phyloP scores from a whole-genome alignment of 2,113 vertebrate genomes.

The Tamias sibiricus region DNA sequence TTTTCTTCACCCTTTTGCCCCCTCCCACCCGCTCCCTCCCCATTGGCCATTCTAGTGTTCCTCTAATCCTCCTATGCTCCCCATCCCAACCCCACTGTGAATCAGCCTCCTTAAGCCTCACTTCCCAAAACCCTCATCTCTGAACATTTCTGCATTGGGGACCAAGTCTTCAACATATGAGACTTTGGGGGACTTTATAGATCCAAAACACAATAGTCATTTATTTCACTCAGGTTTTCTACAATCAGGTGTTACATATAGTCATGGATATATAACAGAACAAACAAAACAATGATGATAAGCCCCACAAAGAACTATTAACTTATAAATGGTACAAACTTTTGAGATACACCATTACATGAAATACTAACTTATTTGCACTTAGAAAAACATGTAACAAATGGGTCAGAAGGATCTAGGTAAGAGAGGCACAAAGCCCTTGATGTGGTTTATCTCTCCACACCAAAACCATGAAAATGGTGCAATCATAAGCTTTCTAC shows the following conservation, averaged over 20 bases:
- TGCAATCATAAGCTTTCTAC: neutral
- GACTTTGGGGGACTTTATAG: no score
- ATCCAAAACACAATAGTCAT: neutral
- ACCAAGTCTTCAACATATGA: no score
- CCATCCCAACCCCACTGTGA: no score
- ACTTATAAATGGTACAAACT: neutral
- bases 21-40: no score
- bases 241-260: neutral
- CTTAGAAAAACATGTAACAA: neutral
- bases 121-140: no score
- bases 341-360: neutral
- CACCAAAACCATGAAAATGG: neutral
- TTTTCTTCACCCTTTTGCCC: no score
- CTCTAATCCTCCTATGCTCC: no score
- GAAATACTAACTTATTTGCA: neutral
- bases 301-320: neutral
- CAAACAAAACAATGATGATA: neutral
- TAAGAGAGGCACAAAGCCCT: neutral
- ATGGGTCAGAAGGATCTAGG: neutral
- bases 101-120: no score
- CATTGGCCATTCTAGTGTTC: no score
- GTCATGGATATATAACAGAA: neutral
- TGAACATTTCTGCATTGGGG: no score
- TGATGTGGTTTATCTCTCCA: neutral
- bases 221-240: neutral